Evolutionary conservation across 2,888 invertebrate species (phyloP), one percentile per base, ranked within the genome.

Genomic region (Amiota minor): DNA sequence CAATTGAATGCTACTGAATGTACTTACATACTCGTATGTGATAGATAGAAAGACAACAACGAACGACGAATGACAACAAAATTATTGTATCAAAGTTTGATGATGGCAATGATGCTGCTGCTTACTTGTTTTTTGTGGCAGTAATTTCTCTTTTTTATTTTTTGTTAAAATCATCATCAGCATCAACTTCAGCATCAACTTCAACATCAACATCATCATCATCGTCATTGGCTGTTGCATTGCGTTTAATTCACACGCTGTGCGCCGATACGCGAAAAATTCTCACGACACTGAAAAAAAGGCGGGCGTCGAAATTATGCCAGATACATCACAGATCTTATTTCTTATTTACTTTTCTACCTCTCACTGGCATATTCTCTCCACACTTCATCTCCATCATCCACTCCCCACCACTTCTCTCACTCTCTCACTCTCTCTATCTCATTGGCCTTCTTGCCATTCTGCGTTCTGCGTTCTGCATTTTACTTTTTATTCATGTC

Each of bases 271-370:
- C 80, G 85, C 82, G 81, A 87, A 82, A 80, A 84, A 80, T 88
- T 87, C 87, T 85, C 87, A 87, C 86, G 88, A 86, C 87, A 86
- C 85, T 87, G 87, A 83, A 80, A 78, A 79, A 78, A 75, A 82
- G 79, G 71, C 76, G 50, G 49, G 50, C 67, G 50, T 67, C 67
- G 67, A 67, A 67, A 68, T 53, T 68, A 68, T 68, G 67, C 67
- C 67, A 68, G 35, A 14, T n/a, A 47, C n/a, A 50, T 59, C 59
- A 59, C 20, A 59, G 11, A 16, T 10, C 56, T 16, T 56, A 55
- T 55, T n/a, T 55, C 49, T 49, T 9, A 18, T 18, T 18, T 56
- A 18, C 56, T 16, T 10, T 53, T 9, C 35, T 35, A 35, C 35
- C 6, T 35, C 35, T 35, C 35, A 2, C 6, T 35, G 2, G 35